phyloP scores from a whole-genome alignment of 2,888 invertebrate genomes.

The Nematopogon swammerdamellus region DNA sequence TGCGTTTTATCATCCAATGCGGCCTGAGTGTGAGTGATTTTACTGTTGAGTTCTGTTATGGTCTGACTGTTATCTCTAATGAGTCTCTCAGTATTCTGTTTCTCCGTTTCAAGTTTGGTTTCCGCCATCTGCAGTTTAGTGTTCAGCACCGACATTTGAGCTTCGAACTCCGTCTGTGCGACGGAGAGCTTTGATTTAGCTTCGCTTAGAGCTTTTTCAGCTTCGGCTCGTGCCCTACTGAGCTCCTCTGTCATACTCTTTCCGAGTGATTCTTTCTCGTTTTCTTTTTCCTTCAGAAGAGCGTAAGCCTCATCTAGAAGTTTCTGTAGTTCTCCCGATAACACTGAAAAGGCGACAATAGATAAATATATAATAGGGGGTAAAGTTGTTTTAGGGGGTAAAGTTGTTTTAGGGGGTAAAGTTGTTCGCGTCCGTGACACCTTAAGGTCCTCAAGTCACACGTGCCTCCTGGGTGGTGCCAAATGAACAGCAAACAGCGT shows the following conservation, averaged over 20 bases:
- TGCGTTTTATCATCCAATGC: slow-evolving; percentile 48
- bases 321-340: slow-evolving; percentile 48
- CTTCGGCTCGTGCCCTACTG: slow-evolving; percentile 40
- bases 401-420: too few relatives aligned
- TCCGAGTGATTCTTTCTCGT: slow-evolving; percentile 45
- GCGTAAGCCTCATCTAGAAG: slow-evolving; percentile 50
- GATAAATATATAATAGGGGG: background rate
- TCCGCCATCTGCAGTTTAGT: slow-evolving; percentile 51
- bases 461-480: too few relatives aligned
- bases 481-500: too few relatives aligned
- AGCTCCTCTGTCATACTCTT: slow-evolving; percentile 51
- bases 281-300: slow-evolving; percentile 48
- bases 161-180: slow-evolving; percentile 59
- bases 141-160: slow-evolving; percentile 52
- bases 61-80: slow-evolving; percentile 47
- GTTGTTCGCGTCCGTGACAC: too few relatives aligned
- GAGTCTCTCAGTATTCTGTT: slow-evolving; percentile 42
- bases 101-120: slow-evolving; percentile 44
- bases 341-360: slow-evolving; percentile 26
- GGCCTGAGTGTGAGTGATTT: slow-evolving; percentile 43
- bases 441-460: too few relatives aligned
- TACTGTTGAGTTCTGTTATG: slow-evolving; percentile 44
- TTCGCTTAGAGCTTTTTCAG: slow-evolving; percentile 48
- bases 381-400: too few relatives aligned
- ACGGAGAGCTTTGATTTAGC: slow-evolving; percentile 65